Evolutionary conservation across 2,797 vertebrate species (phyloP), one percentile per base, ranked within the genome.

Genomic region (Myotis planiceps): DNA sequence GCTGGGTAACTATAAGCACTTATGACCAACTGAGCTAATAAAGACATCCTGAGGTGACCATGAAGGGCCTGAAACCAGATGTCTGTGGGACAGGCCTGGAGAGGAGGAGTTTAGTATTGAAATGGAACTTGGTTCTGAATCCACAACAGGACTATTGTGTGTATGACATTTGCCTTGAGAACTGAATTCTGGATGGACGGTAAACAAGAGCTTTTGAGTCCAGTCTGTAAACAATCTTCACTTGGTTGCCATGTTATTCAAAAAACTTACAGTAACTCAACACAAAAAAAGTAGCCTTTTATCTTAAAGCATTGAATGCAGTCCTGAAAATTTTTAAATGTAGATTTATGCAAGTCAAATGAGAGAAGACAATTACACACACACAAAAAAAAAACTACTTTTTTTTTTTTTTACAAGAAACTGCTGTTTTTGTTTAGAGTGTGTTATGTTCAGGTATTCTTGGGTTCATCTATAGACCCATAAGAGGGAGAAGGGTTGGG

Each of bases 141-240:
- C 51, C 58, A 98, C 98, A 99, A 97, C 84, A 91, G 96, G 96
- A 92, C 96, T 96, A 98, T 98, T 98, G 97, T 98, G 95, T 74
- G 21, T 76, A 51, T 98, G 97, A 97, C 98, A 98, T 98, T 98
- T 98, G 95, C 94, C 95, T 96, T 92, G 96, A 97, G 97, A 98
- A 98, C 94, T 76, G 83, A 97, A 97, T 96, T 97, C 97, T 93
- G 95, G 19, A 49, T 92, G 96, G 92, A 97, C 95, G 97, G 86
- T 68, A 94, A 97, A 95, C 27, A 96, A 97, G 97, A 98, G 97
- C 95, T 82, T 97, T 96, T 96, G 88, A 98, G 94, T 92, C 71
- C 51, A 90, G 94, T 86, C 75, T 75, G 87, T 92, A 92, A 97
- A 98, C 96, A 97, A 97, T 78, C 96, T 97, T 97, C 90, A 92